Evolutionary conservation across 2,797 vertebrate genomes (phyloP).

Genomic region (Liparis tanakae): DNA sequence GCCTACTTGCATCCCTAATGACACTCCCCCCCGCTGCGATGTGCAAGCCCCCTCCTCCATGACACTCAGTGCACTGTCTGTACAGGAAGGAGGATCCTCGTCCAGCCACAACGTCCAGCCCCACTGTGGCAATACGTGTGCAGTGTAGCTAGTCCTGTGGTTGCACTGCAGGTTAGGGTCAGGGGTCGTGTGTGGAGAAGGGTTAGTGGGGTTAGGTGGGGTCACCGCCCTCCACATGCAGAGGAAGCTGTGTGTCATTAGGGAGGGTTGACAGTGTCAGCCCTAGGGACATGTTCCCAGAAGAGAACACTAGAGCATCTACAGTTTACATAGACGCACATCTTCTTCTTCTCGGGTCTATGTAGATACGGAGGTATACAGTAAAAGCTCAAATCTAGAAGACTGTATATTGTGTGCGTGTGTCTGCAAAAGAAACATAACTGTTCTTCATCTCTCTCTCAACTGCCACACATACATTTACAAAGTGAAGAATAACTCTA

Average conservation of each 20-base stretch:
- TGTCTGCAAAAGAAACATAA: neutral
- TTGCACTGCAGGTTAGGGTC: slow-evolving; percentile 58
- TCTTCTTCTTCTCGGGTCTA: neutral
- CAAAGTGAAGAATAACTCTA: neutral
- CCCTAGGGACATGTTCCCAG: slow-evolving; percentile 75
- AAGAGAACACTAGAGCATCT: slow-evolving; percentile 45
- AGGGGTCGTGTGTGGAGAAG: slow-evolving; percentile 63
- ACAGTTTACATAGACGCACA: slow-evolving; percentile 24
- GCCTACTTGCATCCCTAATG: slow-evolving; percentile 33
- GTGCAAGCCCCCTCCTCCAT: slow-evolving; percentile 18
- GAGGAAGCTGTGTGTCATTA: slow-evolving; percentile 80
- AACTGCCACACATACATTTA: neutral
- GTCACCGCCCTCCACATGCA: slow-evolving; percentile 76
- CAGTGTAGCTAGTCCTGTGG: slow-evolving; percentile 37
- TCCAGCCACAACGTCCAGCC: slow-evolving; percentile 36
- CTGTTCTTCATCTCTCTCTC: neutral
- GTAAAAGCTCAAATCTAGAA: neutral
- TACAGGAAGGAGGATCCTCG: slow-evolving; percentile 27
- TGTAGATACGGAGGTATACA: neutral
- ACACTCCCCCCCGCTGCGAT: slow-evolving; percentile 23
- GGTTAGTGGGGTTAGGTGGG: slow-evolving; percentile 75
- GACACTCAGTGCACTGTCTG: slow-evolving; percentile 33
- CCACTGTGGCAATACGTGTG: slow-evolving; percentile 18
- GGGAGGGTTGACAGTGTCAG: slow-evolving; percentile 68
- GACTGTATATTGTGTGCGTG: neutral